Evolutionary conservation across 2,113 vertebrate species (phyloP).

Genomic region (Empidonax traillii): DNA sequence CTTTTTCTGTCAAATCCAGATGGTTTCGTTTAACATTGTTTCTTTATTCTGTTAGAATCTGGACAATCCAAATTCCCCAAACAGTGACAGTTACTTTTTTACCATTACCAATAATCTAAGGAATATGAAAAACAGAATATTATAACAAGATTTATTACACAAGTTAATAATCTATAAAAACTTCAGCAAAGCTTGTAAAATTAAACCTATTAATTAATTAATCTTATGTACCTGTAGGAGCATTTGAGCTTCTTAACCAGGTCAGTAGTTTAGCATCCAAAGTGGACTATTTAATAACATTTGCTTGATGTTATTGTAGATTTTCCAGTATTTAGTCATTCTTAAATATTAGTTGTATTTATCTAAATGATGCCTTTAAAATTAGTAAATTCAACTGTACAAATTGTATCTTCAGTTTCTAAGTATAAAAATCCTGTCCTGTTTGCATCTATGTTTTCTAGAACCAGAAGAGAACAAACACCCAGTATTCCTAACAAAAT

Average conservation of each 20-base stretch:
- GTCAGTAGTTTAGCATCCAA: background rate
- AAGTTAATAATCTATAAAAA: background rate
- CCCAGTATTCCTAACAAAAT: background rate
- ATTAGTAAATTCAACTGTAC: background rate
- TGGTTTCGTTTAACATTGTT: background rate
- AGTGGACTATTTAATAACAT: background rate
- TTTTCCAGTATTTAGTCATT: background rate
- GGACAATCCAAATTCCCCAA: background rate
- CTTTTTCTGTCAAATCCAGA: background rate
- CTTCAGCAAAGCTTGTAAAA: background rate
- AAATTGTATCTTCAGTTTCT: background rate
- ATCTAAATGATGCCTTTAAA: background rate
- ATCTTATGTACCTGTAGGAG: background rate
- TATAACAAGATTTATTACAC: background rate
- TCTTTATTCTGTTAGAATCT: background rate
- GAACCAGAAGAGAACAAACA: background rate
- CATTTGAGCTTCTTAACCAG: background rate
- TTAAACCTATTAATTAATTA: background rate
- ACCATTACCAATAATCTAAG: background rate
- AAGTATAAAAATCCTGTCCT: background rate
- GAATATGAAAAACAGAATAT: background rate
- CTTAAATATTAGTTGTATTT: background rate
- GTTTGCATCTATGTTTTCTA: background rate
- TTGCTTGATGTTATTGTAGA: background rate
- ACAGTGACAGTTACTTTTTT: background rate